A percentile compares a stretch with the other conserved stretches of the same genome.
Conservation (phyloP, 2,113 vertebrate genomes). For the Buteo buteo region DNA sequence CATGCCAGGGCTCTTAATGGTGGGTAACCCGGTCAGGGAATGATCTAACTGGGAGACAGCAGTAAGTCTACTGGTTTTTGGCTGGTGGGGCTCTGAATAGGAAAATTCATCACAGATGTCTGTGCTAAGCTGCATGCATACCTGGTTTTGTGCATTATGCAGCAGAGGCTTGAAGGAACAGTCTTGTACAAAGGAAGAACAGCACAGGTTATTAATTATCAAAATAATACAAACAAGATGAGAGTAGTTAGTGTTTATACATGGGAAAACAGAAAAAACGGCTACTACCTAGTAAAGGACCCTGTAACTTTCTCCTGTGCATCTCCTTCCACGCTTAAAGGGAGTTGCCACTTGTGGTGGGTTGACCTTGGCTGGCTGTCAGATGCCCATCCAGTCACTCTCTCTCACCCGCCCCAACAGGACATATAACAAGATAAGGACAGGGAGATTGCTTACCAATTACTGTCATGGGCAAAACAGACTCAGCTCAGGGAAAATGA, state of each 20-base stretch:
- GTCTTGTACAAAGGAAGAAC: neutral
- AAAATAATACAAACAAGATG: neutral
- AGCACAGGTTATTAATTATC: neutral
- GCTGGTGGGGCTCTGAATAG: neutral
- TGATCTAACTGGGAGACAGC: neutral
- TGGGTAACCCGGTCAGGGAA: neutral
- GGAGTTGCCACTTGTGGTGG: neutral
- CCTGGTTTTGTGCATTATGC: neutral
- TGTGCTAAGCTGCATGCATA: neutral
- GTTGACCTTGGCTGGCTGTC: neutral
- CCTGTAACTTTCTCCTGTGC: neutral
- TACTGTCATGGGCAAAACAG: neutral
- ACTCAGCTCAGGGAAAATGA: rapidly evolving
- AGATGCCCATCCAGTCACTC: rapidly evolving
- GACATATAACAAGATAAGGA: rapidly evolving
- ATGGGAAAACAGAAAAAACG: neutral
- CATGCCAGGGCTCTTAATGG: neutral
- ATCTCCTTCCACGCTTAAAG: neutral
- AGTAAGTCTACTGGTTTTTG: neutral
- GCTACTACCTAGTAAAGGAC: neutral
- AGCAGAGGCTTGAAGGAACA: neutral
- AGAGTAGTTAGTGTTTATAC: neutral
- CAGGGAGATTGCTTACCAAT: neutral
- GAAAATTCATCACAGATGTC: neutral
- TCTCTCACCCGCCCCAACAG: neutral